Evolutionary conservation across 2,113 vertebrate genomes (phyloP).

Genomic region (Haemorhous mexicanus): DNA sequence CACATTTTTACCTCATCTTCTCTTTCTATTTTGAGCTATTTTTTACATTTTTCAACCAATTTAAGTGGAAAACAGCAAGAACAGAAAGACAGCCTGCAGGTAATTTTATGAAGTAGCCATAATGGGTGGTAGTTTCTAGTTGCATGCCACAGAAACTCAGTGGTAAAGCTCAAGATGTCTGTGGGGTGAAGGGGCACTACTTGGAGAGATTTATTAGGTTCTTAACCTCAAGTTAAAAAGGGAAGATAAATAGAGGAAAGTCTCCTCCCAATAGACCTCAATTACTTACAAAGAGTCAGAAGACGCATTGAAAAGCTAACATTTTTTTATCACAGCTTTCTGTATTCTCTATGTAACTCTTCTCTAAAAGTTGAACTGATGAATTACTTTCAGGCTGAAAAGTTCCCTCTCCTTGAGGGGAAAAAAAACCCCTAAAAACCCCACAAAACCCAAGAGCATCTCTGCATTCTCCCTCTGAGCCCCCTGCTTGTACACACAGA

Average conservation of each 20-base stretch:
- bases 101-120: neutral
- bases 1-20: neutral
- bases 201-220: conserved; percentile 26
- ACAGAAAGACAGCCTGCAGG: neutral
- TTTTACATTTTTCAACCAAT: neutral
- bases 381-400: neutral
- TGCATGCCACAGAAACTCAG: neutral
- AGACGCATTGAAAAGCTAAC: neutral
- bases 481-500: neutral
- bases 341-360: neutral
- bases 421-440: rapidly evolving
- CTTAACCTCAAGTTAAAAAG: conserved; percentile 8
- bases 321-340: neutral
- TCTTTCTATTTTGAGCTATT: neutral
- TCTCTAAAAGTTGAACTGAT: neutral
- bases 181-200: neutral
- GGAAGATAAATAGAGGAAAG: neutral
- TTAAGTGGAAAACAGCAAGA: neutral
- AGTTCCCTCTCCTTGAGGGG: neutral
- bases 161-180: neutral
- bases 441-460: neutral
- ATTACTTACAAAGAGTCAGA: neutral
- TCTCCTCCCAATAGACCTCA: neutral
- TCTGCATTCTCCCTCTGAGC: neutral
- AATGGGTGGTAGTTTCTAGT: neutral